Conservation (phyloP, 2,797 vertebrate species). For the Oreonectes daqikongensis region DNA sequence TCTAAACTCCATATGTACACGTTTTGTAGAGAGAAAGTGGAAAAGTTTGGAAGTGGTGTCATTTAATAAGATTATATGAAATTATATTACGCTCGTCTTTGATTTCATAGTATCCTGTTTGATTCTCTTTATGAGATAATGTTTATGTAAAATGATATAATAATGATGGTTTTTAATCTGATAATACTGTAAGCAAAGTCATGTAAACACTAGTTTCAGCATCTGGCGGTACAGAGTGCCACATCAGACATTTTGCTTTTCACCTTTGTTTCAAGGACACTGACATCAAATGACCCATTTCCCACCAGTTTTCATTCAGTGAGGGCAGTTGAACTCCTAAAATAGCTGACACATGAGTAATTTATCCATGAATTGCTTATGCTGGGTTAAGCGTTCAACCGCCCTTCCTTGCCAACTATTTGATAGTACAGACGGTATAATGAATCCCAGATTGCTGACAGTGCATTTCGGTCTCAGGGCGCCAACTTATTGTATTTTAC, state of each 20-base stretch:
- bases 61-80: neutral
- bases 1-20: neutral
- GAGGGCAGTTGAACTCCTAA: conserved; percentile 52
- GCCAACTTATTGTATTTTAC: conserved; percentile 63
- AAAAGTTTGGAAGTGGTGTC: neutral
- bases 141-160: neutral
- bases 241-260: neutral
- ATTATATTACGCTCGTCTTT: neutral
- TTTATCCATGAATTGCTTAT: conserved; percentile 68
- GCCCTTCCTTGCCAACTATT: conserved; percentile 74
- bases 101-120: neutral
- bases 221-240: neutral
- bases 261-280: neutral
- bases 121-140: neutral
- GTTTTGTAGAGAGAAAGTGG: neutral
- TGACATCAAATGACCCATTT: neutral
- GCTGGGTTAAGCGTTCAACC: conserved; percentile 75
- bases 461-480: conserved; percentile 61
- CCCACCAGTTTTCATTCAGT: neutral
- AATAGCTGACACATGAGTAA: conserved; percentile 82
- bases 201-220: too few relatives aligned
- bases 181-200: neutral
- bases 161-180: neutral
- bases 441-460: conserved; percentile 89
- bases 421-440: conserved; percentile 85